Conservation (phyloP, 1,140 invertebrate species). For the Oreohelix idahoensis region DNA sequence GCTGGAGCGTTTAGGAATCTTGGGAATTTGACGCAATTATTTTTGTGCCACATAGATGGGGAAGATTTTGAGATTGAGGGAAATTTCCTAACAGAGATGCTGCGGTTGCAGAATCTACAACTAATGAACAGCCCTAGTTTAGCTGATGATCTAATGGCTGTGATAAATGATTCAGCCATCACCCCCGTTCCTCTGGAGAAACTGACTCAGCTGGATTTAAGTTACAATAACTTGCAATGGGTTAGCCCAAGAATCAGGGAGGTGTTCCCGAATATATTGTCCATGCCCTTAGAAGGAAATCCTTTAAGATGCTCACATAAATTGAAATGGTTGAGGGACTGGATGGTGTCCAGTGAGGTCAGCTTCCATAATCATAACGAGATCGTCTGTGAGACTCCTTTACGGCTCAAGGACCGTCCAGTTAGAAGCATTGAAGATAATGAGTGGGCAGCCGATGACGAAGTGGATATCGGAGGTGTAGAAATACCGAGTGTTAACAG, state of each 20-base stretch:
- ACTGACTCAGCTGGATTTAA: conserved; percentile 77
- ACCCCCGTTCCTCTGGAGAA: neutral
- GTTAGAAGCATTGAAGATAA: conserved; percentile 40
- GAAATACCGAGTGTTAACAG: neutral
- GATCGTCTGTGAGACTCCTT: conserved; percentile 57
- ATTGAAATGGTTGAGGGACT: conserved; percentile 71
- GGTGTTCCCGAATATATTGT: conserved; percentile 79
- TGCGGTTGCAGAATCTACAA: conserved; percentile 80
- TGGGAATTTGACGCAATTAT: conserved; percentile 76
- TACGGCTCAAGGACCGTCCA: conserved; percentile 47
- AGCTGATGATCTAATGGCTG: conserved; percentile 78
- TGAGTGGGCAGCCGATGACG: conserved; percentile 43
- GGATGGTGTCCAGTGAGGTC: conserved; percentile 66
- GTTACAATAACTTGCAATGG: conserved; percentile 78
- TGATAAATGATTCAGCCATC: conserved; percentile 37
- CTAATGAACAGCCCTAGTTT: conserved; percentile 83
- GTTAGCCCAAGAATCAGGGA: conserved; percentile 81
- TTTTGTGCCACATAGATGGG: conserved; percentile 77
- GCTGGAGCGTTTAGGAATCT: conserved; percentile 68
- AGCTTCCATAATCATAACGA: conserved; percentile 58
- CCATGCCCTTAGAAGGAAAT: conserved; percentile 73
- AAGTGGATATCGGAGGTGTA: neutral
- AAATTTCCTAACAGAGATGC: conserved; percentile 64
- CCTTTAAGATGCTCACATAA: conserved; percentile 71
- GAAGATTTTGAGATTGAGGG: conserved; percentile 67